Evolutionary conservation across 1,140 invertebrate genomes (phyloP).

Genomic region (Orchesella cincta): DNA sequence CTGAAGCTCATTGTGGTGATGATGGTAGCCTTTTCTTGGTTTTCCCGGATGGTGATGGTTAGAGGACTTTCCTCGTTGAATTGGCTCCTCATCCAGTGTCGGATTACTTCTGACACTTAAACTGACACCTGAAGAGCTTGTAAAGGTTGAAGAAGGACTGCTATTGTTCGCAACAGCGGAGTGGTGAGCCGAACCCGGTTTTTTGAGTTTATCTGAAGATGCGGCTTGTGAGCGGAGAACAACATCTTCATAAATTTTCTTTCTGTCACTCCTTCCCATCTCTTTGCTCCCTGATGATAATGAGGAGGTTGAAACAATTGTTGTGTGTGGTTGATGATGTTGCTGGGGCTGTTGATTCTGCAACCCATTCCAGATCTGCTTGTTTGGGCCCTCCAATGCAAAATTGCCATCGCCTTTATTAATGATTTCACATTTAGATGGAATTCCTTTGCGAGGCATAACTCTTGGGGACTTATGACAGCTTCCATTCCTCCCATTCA

Average conservation of each 20-base stretch:
- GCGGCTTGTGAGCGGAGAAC: not conserved
- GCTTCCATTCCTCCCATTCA: not conserved
- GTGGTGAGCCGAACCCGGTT: not conserved
- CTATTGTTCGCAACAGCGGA: not conserved
- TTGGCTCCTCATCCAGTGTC: not conserved
- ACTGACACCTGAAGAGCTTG: slow-evolving; percentile 13
- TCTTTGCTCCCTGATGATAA: not conserved
- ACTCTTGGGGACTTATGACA: slow-evolving; percentile 5
- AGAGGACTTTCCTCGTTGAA: not conserved
- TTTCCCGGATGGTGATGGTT: not conserved
- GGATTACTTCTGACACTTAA: slow-evolving; percentile 11
- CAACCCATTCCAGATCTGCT: not conserved
- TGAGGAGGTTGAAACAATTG: not conserved
- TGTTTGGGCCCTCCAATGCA: not conserved
- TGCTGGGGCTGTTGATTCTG: not conserved
- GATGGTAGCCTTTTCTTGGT: not conserved
- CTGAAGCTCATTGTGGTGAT: no score
- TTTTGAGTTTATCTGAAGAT: not conserved
- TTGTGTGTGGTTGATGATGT: slow-evolving; percentile 2
- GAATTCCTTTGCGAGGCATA: not conserved
- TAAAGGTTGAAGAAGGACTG: slow-evolving; percentile 6
- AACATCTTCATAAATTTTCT: slow-evolving; percentile 30
- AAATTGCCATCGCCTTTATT: slow-evolving; percentile 15
- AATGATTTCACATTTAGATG: slow-evolving; percentile 2
- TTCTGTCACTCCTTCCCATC: not conserved